A percentile compares a stretch with the other conserved stretches of the same genome.
phyloP scores from a whole-genome alignment of 1,140 invertebrate species.

The Phocides pigmalion region DNA sequence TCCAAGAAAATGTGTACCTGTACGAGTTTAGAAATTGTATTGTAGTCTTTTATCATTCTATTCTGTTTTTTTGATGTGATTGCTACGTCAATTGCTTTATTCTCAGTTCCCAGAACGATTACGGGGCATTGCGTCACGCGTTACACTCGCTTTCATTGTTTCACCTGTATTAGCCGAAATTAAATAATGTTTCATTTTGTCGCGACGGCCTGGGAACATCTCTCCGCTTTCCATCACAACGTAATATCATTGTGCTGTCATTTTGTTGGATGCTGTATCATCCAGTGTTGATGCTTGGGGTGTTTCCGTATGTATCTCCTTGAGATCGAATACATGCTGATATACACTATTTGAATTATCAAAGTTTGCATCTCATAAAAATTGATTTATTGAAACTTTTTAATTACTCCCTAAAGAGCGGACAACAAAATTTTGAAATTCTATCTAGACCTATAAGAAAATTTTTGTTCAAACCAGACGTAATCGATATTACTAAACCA shows the following conservation, averaged over 20 bases:
- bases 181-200: slow-evolving; percentile 56
- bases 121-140: slow-evolving; percentile 35
- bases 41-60: too few relatives aligned
- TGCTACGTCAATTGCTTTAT: slow-evolving; percentile 16
- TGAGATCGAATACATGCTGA: not conserved
- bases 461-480: too few relatives aligned
- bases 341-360: not conserved
- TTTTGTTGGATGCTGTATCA: slow-evolving; percentile 9
- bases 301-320: not conserved
- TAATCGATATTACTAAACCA: too few relatives aligned
- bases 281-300: not conserved
- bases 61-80: not conserved
- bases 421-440: too few relatives aligned
- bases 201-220: slow-evolving; percentile 53
- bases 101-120: slow-evolving; percentile 40
- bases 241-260: slow-evolving; percentile 29
- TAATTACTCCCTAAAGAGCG: too few relatives aligned
- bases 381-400: too few relatives aligned
- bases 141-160: slow-evolving; percentile 51
- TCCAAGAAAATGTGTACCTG: too few relatives aligned
- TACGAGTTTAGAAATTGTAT: too few relatives aligned
- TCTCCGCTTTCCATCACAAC: slow-evolving; percentile 52
- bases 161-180: slow-evolving; percentile 48
- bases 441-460: too few relatives aligned
- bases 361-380: too few relatives aligned